phyloP scores from a whole-genome alignment of 2,888 invertebrate genomes.

The Metopia argyrocephala region DNA sequence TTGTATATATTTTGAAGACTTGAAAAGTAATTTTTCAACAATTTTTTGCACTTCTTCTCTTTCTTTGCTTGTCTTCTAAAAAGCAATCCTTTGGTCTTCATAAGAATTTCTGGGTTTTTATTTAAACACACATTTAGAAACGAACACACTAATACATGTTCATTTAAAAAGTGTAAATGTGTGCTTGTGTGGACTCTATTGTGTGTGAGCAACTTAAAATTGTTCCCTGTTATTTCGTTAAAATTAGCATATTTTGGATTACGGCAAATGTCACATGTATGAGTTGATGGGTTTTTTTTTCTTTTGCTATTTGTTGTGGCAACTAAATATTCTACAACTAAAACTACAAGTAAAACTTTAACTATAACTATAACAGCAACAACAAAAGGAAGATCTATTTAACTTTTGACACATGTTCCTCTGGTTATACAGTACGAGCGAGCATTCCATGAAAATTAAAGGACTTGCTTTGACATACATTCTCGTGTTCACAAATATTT shows the following conservation, averaged over 20 bases:
- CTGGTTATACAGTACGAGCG: slow-evolving; percentile 20
- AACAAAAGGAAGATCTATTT: slow-evolving; percentile 54
- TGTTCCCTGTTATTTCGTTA: slow-evolving; percentile 62
- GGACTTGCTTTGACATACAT: slow-evolving; percentile 40
- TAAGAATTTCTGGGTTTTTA: slow-evolving; percentile 38
- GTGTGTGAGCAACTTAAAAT: slow-evolving; percentile 45
- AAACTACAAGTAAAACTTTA: slow-evolving; percentile 19
- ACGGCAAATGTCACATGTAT: slow-evolving; percentile 65
- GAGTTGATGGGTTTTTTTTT: slow-evolving; percentile 54
- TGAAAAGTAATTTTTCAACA: slow-evolving; percentile 56
- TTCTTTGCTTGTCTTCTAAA: neutral
- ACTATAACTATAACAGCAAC: slow-evolving; percentile 32
- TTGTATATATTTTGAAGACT: slow-evolving; percentile 50
- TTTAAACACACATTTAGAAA: slow-evolving; percentile 2
- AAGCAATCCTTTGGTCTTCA: slow-evolving; percentile 43
- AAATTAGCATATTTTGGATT: slow-evolving; percentile 67
- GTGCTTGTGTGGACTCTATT: neutral
- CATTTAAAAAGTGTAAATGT: neutral
- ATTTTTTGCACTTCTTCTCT: slow-evolving; percentile 15
- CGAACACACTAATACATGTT: neutral
- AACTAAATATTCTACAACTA: slow-evolving; percentile 42
- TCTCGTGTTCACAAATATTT: neutral
- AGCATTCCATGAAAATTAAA: slow-evolving; percentile 22
- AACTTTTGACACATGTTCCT: slow-evolving; percentile 63
- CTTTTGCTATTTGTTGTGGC: too few relatives aligned